Conservation (phyloP, 2,113 vertebrate genomes). For the Recurvirostra avosetta region DNA sequence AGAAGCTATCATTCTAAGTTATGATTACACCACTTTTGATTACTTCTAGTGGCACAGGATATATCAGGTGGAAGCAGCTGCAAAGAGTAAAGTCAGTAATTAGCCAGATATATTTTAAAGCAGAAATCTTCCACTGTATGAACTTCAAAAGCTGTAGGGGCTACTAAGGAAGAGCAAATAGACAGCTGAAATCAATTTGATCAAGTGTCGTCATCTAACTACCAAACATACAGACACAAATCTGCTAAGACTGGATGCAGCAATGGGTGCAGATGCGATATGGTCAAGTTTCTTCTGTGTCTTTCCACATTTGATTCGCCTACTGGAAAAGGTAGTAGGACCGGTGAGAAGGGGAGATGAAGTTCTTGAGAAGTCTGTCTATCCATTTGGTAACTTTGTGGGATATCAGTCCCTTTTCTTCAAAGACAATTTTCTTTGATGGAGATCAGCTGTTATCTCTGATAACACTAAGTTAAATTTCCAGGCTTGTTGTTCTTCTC, state of each 20-base stretch:
- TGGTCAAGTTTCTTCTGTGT: fast-evolving
- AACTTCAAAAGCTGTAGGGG: neutral
- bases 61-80: neutral
- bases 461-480: neutral
- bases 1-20: neutral
- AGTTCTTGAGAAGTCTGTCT: neutral
- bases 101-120: neutral
- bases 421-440: neutral
- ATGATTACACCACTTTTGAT: neutral
- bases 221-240: neutral
- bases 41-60: neutral
- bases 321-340: neutral
- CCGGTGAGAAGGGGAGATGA: neutral
- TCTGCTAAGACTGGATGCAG: neutral
- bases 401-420: neutral
- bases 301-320: neutral
- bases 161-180: neutral
- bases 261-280: neutral
- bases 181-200: neutral
- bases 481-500: neutral
- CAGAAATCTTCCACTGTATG: neutral
- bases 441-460: neutral
- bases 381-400: neutral
- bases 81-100: neutral
- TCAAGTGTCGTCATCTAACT: neutral